Base-by-base conservation (phyloP, 1,140 invertebrate species). In the Eriocheir sinensis region DNA sequence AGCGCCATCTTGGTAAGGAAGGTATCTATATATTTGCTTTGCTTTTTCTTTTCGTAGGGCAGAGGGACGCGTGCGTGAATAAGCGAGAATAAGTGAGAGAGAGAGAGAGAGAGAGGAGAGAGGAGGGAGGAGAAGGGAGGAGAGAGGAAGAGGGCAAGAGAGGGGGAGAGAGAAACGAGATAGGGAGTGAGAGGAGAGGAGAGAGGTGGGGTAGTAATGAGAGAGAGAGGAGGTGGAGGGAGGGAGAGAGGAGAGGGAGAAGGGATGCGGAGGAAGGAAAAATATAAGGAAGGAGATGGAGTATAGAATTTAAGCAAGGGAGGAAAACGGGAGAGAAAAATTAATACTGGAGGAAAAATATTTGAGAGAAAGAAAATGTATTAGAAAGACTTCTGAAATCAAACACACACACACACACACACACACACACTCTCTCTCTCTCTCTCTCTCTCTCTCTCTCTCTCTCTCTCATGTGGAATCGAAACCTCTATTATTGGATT, bases 401-500 rank as follows among this genome's bases (percentile, higher is more conserved):
- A n/a, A n/a, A n/a, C n/a, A n/a, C n/a, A n/a, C n/a, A n/a, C n/a
- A n/a, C n/a, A n/a, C n/a, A n/a, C n/a, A n/a, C n/a, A n/a, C n/a
- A n/a, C n/a, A n/a, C n/a, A n/a, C n/a, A n/a, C n/a, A n/a, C n/a
- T n/a, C 53, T 72, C 12, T 53, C 30, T 34, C 15, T 1, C 3
- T 27, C n/a, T 90, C 88, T 30, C n/a, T 30, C 34, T 38, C 53
- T 38, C 90, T 79, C 60, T 79, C 60, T 79, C 32, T 79, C 60
- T 79, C 60, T 79, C 41, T 91, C 48, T 53, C 89, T 72, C 60
- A 72, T 72, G 60, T n/a, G 60, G 60, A 72, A 72, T 72, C 60
- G 60, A 72, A n/a, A n/a, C 60, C 60, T 72, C 21, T 72, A 72
- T 72, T 72, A n/a, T 21, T 12, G 60, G 60, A n/a, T 72, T n/a